Evolutionary conservation across 2,888 invertebrate genomes (phyloP), one percentile per base, ranked within the genome.

Genomic region (Drosophila mimetica): DNA sequence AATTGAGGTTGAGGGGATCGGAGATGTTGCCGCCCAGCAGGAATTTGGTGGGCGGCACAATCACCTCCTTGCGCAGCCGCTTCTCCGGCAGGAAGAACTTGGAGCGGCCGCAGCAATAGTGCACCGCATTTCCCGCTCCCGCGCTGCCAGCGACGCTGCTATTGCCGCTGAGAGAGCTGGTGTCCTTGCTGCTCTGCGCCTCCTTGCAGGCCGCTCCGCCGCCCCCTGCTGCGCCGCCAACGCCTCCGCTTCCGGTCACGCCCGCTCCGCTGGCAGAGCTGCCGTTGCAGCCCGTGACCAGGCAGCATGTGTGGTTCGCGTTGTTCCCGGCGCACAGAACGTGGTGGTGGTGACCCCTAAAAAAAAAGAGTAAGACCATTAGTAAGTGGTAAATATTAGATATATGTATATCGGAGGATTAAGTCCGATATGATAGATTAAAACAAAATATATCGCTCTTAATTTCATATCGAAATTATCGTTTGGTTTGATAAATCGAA

Each of bases 1-100:
- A 97, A 89, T 97, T 97, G 69, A 99, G 92, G 92, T 99, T 99
- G 46, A 99, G 92, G 0, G 98, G 99, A 93, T 99, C 99, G 77
- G 96, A 96, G 77, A 98, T 98, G 91, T 97, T 98, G 8, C 98
- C 99, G 44, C 98, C 99, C 2, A 98, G 93, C 11, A 91, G 75
- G 92, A 99, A 98, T 91, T 98, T 98, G 0, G 97, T 97, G 0
- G 98, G 98, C 53, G 97, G 95, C 84, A 97, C 96, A 76, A 96
- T 94, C 58, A 94, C 94, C 76, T 95, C 94, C 85, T 95, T 95
- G 75, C 95, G 94, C 52, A 95, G 93, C 61, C 95, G 93, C 86
- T 96, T 96, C 81, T 95, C 94, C 0, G 95, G 95, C 48, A 95
- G 93, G 89, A 95, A 95, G 90, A 95, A 95, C 90, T 96, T 96